Evolutionary conservation across 2,797 vertebrate species (phyloP).

Genomic region (Sebastes elongatus): DNA sequence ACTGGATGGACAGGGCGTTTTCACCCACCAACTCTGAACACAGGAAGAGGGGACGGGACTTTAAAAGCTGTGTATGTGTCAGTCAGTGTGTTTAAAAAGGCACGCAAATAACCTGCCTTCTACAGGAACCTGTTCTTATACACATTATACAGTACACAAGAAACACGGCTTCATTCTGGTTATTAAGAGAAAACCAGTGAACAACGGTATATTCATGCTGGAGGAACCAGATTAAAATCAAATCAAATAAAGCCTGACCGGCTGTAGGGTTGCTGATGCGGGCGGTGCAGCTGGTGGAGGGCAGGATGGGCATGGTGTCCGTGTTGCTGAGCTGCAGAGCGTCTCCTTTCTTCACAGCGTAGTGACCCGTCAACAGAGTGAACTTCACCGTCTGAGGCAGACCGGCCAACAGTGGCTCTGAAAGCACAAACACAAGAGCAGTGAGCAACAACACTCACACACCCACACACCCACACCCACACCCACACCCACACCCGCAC

Average conservation of each 20-base stretch:
- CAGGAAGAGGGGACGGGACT: not conserved
- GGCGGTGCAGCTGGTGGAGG: constrained; percentile 83
- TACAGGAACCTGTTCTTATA: not conserved
- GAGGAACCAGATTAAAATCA: not conserved
- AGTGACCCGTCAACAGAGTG: constrained; percentile 94
- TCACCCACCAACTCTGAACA: constrained; percentile 85
- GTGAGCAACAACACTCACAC: not conserved
- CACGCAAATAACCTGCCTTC: not conserved
- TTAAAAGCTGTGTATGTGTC: not conserved
- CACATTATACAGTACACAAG: not conserved
- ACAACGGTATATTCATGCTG: not conserved
- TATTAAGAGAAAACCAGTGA: not conserved
- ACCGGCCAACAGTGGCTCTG: constrained; percentile 94
- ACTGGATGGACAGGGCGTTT: constrained; percentile 86
- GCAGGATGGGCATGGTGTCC: constrained; percentile 90
- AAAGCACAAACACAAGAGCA: constrained; percentile 29
- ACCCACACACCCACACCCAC: too few species aligned
- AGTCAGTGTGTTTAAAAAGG: not conserved
- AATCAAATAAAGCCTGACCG: constrained; percentile 72
- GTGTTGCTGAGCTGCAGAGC: constrained; percentile 94
- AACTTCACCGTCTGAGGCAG: constrained; percentile 96
- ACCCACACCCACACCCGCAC: too few species aligned
- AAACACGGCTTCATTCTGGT: not conserved
- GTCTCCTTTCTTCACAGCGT: constrained; percentile 91
- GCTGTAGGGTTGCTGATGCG: constrained; percentile 86